Evolutionary conservation across 2,797 vertebrate genomes (phyloP).

Genomic region (Coracias cyanogaster): DNA sequence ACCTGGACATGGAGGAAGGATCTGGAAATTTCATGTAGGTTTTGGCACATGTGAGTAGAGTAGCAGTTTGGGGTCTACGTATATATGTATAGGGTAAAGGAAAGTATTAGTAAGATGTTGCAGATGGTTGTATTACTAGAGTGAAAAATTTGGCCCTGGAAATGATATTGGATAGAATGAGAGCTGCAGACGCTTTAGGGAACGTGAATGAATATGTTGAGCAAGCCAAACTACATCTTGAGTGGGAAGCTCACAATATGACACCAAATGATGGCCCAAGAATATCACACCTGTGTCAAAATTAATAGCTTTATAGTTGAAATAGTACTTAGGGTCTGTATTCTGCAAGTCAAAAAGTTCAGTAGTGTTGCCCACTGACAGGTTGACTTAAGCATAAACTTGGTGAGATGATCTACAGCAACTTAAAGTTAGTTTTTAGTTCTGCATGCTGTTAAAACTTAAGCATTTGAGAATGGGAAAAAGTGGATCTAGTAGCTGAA

Average conservation of each 20-base stretch:
- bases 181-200: neutral
- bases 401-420: neutral
- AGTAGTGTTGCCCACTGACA: neutral
- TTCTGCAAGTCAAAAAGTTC: neutral
- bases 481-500: neutral
- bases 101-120: neutral
- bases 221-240: neutral
- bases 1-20: neutral
- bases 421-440: neutral
- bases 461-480: conserved; percentile 34
- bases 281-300: neutral
- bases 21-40: neutral
- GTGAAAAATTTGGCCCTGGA: neutral
- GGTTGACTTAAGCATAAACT: neutral
- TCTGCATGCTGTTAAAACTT: neutral
- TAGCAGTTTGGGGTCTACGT: neutral
- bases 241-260: neutral
- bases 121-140: neutral
- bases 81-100: neutral
- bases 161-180: neutral
- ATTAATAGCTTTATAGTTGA: neutral
- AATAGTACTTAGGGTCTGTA: neutral
- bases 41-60: neutral
- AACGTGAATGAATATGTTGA: neutral
- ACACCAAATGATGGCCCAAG: neutral